phyloP scores from a whole-genome alignment of 2,113 vertebrate species.

The Thunnus maccoyii region DNA sequence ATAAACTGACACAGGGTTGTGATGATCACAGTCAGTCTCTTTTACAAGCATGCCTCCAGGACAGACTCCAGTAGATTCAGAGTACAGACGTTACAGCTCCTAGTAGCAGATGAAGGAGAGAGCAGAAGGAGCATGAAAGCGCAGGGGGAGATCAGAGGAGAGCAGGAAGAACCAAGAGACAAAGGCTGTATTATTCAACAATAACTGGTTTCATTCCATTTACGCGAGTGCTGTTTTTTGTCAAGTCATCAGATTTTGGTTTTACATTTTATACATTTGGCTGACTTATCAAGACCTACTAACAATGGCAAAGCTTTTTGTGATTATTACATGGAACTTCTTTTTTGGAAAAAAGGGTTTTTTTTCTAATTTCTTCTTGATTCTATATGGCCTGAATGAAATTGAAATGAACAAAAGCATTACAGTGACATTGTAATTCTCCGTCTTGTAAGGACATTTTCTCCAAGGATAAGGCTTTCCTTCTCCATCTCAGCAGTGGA shows the following conservation, averaged over 20 bases:
- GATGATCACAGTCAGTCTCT: constrained; percentile 36
- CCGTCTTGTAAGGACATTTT: no score
- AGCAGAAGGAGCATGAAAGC: constrained; percentile 27
- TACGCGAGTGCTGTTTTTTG: neutral
- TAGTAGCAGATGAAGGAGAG: constrained; percentile 10
- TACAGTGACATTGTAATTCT: neutral
- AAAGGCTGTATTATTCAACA: constrained; percentile 29
- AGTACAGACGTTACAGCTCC: constrained; percentile 29
- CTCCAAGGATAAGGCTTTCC: no score
- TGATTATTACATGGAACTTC: neutral
- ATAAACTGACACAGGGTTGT: constrained; percentile 27
- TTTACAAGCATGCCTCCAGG: constrained; percentile 50
- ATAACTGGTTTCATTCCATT: constrained; percentile 16
- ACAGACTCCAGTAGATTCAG: constrained; percentile 34
- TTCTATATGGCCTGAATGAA: neutral
- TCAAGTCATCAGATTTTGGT: neutral
- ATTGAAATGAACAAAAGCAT: neutral
- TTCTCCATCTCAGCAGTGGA: neutral
- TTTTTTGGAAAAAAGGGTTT: no score
- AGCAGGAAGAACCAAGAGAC: constrained; percentile 24
- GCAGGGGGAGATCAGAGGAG: constrained; percentile 13
- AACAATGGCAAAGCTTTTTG: neutral
- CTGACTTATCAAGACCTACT: neutral
- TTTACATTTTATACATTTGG: constrained; percentile 15
- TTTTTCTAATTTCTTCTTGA: neutral